Base-by-base conservation (phyloP, 2,888 invertebrate genomes). In the Trichopria drosophilae region DNA sequence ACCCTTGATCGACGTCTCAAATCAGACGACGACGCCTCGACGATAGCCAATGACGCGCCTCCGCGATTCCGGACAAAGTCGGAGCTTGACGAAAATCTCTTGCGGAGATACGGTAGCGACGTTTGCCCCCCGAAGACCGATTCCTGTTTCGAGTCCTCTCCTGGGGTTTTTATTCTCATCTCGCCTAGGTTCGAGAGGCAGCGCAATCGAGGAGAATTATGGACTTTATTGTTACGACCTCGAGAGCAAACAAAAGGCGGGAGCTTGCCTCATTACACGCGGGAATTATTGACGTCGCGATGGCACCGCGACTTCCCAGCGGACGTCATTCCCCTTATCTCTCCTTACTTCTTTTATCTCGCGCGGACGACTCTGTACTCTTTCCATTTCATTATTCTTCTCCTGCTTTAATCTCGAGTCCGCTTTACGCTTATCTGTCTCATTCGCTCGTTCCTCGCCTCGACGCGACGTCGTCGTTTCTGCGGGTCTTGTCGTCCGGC, bases 71-170 rank as follows among this genome's bases (percentile, higher is more conserved):
- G n/a, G n/a, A n/a, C n/a, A n/a, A n/a, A n/a, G n/a, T n/a, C n/a
- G n/a, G n/a, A n/a, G n/a, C n/a, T n/a, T n/a, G n/a, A n/a, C n/a
- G n/a, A n/a, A n/a, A n/a, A n/a, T n/a, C n/a, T n/a, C n/a, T n/a
- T n/a, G n/a, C n/a, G n/a, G n/a, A n/a, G n/a, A n/a, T n/a, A n/a
- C n/a, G n/a, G n/a, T n/a, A n/a, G n/a, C n/a, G n/a, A n/a, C n/a
- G n/a, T n/a, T n/a, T n/a, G n/a, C n/a, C n/a, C n/a, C n/a, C n/a
- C n/a, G n/a, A n/a, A n/a, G n/a, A n/a, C n/a, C n/a, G n/a, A n/a
- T n/a, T n/a, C n/a, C n/a, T n/a, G 61, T 61, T 61, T 61, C 60
- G 59, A 62, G 58, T 61, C 61, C 58, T 49, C 52, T 34, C 43
- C 49, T 26, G 55, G 56, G 55, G 53, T 57, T n/a, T n/a, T n/a